A percentile compares a stretch with the other conserved stretches of the same genome.
phyloP scores from a whole-genome alignment of 1,140 invertebrate species.

The Tetramorium alpestre region DNA sequence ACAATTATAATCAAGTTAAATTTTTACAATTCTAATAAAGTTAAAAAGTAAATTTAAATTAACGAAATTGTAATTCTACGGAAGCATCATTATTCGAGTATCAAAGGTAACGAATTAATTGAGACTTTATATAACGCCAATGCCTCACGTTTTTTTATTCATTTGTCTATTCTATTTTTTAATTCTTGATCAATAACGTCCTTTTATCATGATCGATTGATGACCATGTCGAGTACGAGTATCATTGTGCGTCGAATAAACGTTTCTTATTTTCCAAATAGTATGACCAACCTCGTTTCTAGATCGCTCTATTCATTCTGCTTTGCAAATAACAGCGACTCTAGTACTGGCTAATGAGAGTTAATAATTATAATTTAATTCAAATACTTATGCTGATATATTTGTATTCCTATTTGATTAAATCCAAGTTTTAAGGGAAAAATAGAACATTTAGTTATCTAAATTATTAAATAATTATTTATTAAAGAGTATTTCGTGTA shows the following conservation, averaged over 20 bases:
- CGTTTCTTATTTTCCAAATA: slow-evolving; percentile 70
- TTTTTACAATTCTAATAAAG: slow-evolving; percentile 53
- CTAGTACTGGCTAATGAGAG: background rate
- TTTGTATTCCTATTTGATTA: background rate
- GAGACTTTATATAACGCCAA: slow-evolving; percentile 12
- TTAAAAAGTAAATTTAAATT: slow-evolving; percentile 15
- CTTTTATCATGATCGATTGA: slow-evolving; percentile 54
- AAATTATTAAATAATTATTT: background rate
- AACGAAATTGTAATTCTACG: background rate
- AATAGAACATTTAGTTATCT: background rate
- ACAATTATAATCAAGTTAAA: slow-evolving; percentile 20
- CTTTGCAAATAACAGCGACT: slow-evolving; percentile 26
- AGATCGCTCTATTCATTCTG: slow-evolving; percentile 1
- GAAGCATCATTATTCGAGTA: background rate
- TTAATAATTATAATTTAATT: slow-evolving; percentile 20
- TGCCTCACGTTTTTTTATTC: background rate
- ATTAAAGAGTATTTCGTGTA: background rate
- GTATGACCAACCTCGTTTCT: slow-evolving; percentile 7
- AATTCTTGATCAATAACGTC: background rate
- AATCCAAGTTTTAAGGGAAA: background rate
- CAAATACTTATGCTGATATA: background rate
- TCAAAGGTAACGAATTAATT: slow-evolving; percentile 55
- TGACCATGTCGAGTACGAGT: slow-evolving; percentile 26
- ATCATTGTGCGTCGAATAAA: slow-evolving; percentile 57
- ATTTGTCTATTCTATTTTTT: slow-evolving; percentile 15